Conservation (phyloP, 2,888 invertebrate species). For the Noctua fimbriata region DNA sequence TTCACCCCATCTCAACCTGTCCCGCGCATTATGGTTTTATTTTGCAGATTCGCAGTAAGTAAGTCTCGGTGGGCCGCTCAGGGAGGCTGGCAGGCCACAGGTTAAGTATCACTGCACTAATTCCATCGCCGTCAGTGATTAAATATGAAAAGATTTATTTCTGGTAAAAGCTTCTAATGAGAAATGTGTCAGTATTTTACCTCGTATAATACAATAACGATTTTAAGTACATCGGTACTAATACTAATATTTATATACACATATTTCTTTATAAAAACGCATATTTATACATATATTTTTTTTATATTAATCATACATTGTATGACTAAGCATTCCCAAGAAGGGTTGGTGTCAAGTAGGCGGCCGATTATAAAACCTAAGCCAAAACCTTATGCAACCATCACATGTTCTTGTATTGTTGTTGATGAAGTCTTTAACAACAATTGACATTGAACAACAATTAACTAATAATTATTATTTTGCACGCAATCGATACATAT, state of each 20-base stretch:
- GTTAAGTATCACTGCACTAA: conserved; percentile 44
- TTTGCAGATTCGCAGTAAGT: conserved; percentile 46
- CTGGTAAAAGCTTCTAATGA: conserved; percentile 3
- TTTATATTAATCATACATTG: too few species aligned
- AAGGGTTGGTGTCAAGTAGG: too few species aligned
- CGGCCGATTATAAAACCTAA: too few species aligned
- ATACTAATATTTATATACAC: neutral
- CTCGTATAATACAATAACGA: neutral
- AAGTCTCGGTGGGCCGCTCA: conserved; percentile 29
- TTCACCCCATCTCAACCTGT: conserved; percentile 46
- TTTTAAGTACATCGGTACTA: neutral
- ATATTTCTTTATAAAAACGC: too few species aligned
- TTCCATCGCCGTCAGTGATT: conserved; percentile 32
- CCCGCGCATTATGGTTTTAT: conserved; percentile 53
- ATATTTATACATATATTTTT: neutral
- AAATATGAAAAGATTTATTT: conserved; percentile 16
- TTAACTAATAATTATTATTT: too few species aligned
- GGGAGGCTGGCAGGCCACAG: conserved; percentile 7
- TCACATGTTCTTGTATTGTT: too few species aligned
- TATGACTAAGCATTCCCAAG: too few species aligned
- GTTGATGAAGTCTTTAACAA: too few species aligned
- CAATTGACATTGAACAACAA: too few species aligned
- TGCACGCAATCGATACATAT: too few species aligned
- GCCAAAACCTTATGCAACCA: too few species aligned
- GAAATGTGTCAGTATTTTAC: neutral